Evolutionary conservation across 2,113 vertebrate genomes (phyloP).

Genomic region (Sinocyclocheilus anophthalmus): DNA sequence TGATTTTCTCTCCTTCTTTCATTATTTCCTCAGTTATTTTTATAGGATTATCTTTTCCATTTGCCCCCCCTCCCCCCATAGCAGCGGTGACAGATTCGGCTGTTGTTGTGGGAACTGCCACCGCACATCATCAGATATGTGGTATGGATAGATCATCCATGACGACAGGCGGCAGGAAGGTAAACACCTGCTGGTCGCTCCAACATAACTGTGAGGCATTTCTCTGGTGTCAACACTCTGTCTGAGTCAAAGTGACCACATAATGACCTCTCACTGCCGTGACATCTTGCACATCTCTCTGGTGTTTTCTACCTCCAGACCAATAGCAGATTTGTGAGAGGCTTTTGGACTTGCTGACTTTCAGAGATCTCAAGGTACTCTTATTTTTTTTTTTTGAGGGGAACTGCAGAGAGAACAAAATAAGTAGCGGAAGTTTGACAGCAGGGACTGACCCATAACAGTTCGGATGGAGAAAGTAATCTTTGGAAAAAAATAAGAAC

Average conservation of each 20-base stretch:
- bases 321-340: not conserved
- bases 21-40: not conserved
- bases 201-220: slow-evolving; percentile 22
- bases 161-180: not conserved
- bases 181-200: slow-evolving; percentile 25
- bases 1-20: not conserved
- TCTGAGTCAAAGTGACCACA: slow-evolving; percentile 26
- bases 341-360: slow-evolving; percentile 6
- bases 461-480: not conserved
- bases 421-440: not conserved
- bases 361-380: not conserved
- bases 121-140: not conserved
- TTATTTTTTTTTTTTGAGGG: not conserved
- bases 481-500: not conserved
- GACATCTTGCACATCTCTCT: slow-evolving; percentile 7
- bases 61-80: not conserved
- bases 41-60: not conserved
- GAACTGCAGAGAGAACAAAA: slow-evolving; percentile 7
- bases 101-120: not conserved
- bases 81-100: not conserved
- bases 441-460: not conserved
- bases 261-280: slow-evolving; percentile 20
- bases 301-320: not conserved
- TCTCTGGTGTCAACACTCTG: slow-evolving; percentile 17
- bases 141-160: not conserved